These are phyloP conservation scores for Teleopsis dalmanni DNA, from an alignment of 1,140 invertebrate genomes.

Conservation along the genomic window DNA sequence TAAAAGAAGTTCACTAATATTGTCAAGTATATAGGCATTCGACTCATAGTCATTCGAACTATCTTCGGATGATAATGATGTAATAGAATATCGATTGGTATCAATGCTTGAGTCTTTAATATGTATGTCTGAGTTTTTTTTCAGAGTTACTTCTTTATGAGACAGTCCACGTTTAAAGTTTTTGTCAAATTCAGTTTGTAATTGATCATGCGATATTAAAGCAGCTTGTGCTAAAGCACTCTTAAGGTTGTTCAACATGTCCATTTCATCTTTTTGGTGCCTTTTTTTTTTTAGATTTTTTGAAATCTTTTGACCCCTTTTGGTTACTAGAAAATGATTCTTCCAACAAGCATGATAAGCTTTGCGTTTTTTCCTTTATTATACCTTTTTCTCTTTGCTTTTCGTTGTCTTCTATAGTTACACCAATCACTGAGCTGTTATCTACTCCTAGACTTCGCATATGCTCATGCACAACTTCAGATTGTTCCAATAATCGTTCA, in stretches of 20 bases:
- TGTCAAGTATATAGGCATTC: slow-evolving; percentile 3
- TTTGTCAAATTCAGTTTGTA: too few species aligned
- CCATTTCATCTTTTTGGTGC: slow-evolving; percentile 39
- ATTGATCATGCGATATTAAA: too few species aligned
- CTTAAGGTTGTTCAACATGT: slow-evolving; percentile 40
- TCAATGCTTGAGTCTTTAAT: background rate
- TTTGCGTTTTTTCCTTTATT: background rate
- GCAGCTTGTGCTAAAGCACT: slow-evolving; percentile 19
- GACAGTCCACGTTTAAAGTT: background rate
- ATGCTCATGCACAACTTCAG: slow-evolving; percentile 17
- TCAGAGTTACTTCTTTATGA: background rate
- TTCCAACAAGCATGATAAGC: too few species aligned
- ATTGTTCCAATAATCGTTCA: slow-evolving; percentile 25
- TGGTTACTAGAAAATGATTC: too few species aligned
- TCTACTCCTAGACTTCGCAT: slow-evolving; percentile 4
- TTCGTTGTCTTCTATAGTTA: slow-evolving; percentile 66
- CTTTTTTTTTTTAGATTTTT: slow-evolving; percentile 38
- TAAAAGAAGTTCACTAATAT: slow-evolving; percentile 28
- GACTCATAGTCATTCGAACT: background rate
- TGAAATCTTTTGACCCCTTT: background rate
- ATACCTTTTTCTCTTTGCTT: slow-evolving; percentile 18
- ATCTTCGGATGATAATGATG: slow-evolving; percentile 11
- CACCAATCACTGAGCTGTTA: slow-evolving; percentile 46
- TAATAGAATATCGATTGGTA: background rate
- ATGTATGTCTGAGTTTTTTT: background rate